Evolutionary conservation across 1,140 invertebrate genomes (phyloP), one percentile per base, ranked within the genome.

Genomic region (Dufourea novaeangliae): DNA sequence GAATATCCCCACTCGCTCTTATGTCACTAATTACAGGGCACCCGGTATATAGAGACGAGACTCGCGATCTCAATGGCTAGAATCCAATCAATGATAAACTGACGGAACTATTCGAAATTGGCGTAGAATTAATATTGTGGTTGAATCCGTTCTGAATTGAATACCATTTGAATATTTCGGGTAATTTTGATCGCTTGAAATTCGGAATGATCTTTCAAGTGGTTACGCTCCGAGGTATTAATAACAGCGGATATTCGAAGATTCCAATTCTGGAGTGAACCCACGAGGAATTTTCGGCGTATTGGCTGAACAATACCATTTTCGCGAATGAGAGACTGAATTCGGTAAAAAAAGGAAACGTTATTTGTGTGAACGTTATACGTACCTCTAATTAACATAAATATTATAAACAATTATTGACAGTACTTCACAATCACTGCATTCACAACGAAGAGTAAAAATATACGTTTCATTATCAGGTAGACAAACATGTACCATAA

Each of bases 111-210:
- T 75, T 70, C 70, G 77, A 79, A 63, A 59, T 75, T 64, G 52
- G 25, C 57, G 61, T 54, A 80, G 67, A 82, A 82, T 82, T 80
- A 82, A 82, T 72, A 54, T 69, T 59, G 27, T 44, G 79, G 63
- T 71, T 37, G 63, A 22, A 64, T 29, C 73, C 44, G 39, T 69
- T 82, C 61, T 59, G 56, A 67, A 62, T 76, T 46, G 66, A 70
- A 82, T 80, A 27, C 44, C 66, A 61, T 44, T 39, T 78, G 61
- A 72, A 78, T 50, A 54, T 77, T 59, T 67, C 1, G 44, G 56
- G 68, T 77, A 71, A 71, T 77, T 77, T 77, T 77, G 44, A 62
- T 71, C 44, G 44, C n/a, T 56, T 6, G 57, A 54, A 77, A 70
- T 77, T 71, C 57, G 67, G 37, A 44, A 54, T 70, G 59, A 62